Evolutionary conservation across 2,888 invertebrate species (phyloP), one percentile per base, ranked within the genome.

Genomic region (Ganaspis brasiliensis): DNA sequence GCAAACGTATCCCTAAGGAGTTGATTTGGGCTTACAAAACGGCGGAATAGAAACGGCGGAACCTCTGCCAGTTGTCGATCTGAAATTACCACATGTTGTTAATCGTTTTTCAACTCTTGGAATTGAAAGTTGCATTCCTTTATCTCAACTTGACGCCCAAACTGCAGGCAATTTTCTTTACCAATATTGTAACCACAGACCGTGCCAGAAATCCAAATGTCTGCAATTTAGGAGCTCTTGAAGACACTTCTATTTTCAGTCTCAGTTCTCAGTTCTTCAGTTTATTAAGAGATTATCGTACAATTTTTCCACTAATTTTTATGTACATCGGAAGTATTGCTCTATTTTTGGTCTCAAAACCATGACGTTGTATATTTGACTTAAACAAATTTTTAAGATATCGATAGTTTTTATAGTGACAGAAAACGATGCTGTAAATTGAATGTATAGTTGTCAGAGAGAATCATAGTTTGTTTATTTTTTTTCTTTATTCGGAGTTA

Each of bases 41-140:
- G 90, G 91, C n/a, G 92, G 92, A 14, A 91, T 92, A 90, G 96
- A 96, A 86, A 91, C 96, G 76, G 96, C n/a, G n/a, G n/a, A n/a
- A n/a, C n/a, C 95, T 0, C 91, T 96, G 83, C 96, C 96, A 0
- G 94, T 96, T 0, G 94, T 96, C 0, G 96, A 96, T 87, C 88
- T 96, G 31, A 94, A 95, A 63, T 94, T 95, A 77, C 94, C 95
- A 10, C 94, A 94, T 14, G 94, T 94, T 26, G 90, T 95, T 71
- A 93, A 93, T 83, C 93, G 95, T 82, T 91, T 96, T 12, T 93
- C 94, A 80, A 93, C 91, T 86, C 92, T 96, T 86, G 96, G 96
- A 56, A 95, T 96, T 80, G 94, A 94, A 86, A 95, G 95, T 91
- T 96, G 94, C 90, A 96, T 96, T 84, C 96, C 96, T 0, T 88